Evolutionary conservation across 2,113 vertebrate genomes (phyloP).

Genomic region (Pangasianodon gigas): DNA sequence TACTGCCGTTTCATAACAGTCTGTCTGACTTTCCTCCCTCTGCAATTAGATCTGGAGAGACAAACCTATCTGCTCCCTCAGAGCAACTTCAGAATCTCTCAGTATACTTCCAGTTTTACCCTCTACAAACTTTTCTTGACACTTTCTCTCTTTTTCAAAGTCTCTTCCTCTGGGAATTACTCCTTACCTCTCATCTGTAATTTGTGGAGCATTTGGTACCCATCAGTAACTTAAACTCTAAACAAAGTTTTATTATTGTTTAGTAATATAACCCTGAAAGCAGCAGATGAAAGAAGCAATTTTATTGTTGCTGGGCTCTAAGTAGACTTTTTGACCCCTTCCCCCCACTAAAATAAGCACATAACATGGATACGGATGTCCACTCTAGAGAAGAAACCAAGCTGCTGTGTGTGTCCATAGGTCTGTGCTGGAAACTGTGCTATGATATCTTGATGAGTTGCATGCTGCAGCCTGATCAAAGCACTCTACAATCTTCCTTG

Average conservation of each 20-base stretch:
- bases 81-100: neutral
- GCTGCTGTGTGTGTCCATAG: constrained; percentile 67
- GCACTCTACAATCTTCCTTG: constrained; percentile 70
- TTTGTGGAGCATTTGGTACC: constrained; percentile 87
- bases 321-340: constrained; percentile 65
- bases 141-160: neutral
- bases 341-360: constrained; percentile 65
- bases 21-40: constrained; percentile 87
- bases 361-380: constrained; percentile 79
- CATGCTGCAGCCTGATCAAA: constrained; percentile 75
- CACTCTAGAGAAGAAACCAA: constrained; percentile 79
- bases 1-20: constrained; percentile 89
- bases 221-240: constrained; percentile 93
- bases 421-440: constrained; percentile 42
- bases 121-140: neutral
- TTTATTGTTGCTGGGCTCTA: constrained; percentile 86
- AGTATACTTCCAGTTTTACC: constrained; percentile 14
- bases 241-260: constrained; percentile 93
- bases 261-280: constrained; percentile 88
- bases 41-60: constrained; percentile 66
- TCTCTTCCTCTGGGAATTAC: neutral
- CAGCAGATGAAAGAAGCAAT: constrained; percentile 90
- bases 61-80: neutral
- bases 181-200: constrained; percentile 78
- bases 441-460: constrained; percentile 70